Base-by-base conservation (phyloP, 1,140 invertebrate species). In the Apis florea region DNA sequence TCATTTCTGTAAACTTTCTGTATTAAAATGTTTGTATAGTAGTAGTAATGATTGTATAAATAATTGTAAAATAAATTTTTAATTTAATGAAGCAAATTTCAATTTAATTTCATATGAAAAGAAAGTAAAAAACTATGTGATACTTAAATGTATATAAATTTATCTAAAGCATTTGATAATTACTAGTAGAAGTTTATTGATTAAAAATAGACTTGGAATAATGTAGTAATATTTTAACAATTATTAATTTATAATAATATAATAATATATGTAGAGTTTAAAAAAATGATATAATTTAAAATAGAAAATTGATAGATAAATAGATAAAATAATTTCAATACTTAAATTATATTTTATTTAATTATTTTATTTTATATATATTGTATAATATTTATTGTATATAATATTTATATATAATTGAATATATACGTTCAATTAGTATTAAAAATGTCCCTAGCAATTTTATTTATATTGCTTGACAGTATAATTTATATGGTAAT, bases 1-100 rank as follows among this genome's bases (percentile, higher is more conserved):
- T 53, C 19, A 63, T 47, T 51, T 72, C 21, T 40, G 31, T 40
- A 40, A 76, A 17, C 17, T 61, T 67, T 26, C 51, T 49, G 9
- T 19, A 53, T 64, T 78, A 26, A 26, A 67, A 21, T 54, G 17
- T 26, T 59, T 75, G 71, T 81, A 81, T 81, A 75, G 64, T 75
- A 61, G 13, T 61, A 13, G 15, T 24, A 15, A 19, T 81, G 47
- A 81, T 68, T 81, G 78, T 80, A 80, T 73, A 79, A 73, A 74
- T 73, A 66, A 47, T 47, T 80, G 63, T 81, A 75, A 58, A 51
- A 75, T 81, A 59, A 47, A 74, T 66, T 40, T 58, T 75, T 67
- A 66, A 58, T 74, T 74, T 59, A 51, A 26, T 26, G 54, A 56
- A 73, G 3, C 12, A 2, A 0, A 19, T 15, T 9, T 53, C 19